A percentile compares a stretch with the other conserved stretches of the same genome.
Evolutionary conservation across 2,797 vertebrate species (phyloP).

Genomic region (Melanogrammus aeglefinus): DNA sequence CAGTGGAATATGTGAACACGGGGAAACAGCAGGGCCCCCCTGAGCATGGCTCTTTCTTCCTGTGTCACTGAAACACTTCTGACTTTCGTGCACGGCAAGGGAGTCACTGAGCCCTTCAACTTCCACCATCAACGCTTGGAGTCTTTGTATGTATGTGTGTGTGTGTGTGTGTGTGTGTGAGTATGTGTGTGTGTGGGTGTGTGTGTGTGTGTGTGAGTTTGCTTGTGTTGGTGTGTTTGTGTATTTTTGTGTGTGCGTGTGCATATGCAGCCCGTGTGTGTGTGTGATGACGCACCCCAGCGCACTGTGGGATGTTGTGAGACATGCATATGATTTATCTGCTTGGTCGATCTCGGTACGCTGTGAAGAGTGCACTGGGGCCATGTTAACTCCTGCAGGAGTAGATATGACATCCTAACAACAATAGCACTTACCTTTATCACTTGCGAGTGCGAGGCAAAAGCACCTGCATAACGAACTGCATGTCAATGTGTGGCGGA

Average conservation of each 20-base stretch:
- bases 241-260: not conserved
- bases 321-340: not conserved
- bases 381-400: not conserved
- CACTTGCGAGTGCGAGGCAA: not conserved
- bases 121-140: too few relatives aligned
- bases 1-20: too few relatives aligned
- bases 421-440: not conserved
- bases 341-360: not conserved
- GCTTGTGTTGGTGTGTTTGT: too few relatives aligned
- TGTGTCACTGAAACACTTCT: too few relatives aligned
- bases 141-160: not conserved
- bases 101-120: too few relatives aligned
- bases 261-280: too few relatives aligned
- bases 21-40: too few relatives aligned
- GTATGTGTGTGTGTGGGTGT: too few relatives aligned
- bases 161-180: not conserved
- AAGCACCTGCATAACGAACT: too few relatives aligned
- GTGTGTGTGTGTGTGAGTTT: too few relatives aligned
- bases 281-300: slow-evolving; percentile 9
- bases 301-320: slow-evolving; percentile 16
- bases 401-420: not conserved
- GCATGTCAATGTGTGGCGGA: not conserved
- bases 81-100: too few relatives aligned
- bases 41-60: too few relatives aligned
- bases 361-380: not conserved